Base-by-base conservation (phyloP, 1,140 invertebrate species). In the Trichonephila clavata region DNA sequence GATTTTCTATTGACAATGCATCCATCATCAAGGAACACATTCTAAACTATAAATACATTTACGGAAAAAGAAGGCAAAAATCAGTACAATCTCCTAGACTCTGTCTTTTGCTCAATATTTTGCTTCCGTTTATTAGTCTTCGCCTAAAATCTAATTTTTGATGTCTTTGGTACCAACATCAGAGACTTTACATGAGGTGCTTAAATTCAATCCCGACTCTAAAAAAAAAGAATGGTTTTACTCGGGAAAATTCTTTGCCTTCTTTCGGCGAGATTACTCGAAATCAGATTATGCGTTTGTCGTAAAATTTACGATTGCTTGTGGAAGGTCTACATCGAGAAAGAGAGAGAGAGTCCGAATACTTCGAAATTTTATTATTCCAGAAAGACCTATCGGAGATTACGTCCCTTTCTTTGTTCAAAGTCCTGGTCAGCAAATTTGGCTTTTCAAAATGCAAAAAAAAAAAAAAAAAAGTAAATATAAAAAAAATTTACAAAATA, bases 271-370 rank as follows among this genome's bases (percentile, higher is more conserved):
- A 77, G 68, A 16, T 77, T 4, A 77, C 27, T 77, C 68, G 71
- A 77, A 77, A 77, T 77, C 32, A 77, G 32, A 77, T 68, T 77
- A 77, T 32, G 27, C 71, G 32, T 27, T 77, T 77, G 24, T 77
- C 24, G 24, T 77, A 77, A 77, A 77, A 77, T 77, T 77, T 77
- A 77, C 68, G 68, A 77, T 77, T 77, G 13, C 71, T 39, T 27
- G 27, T 13, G 18, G 0, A 24, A 13, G 68, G 24, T 18, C 68
- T 3, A 27, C 27, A 3, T 32, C 2, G 13, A 18, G n/a, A n/a
- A n/a, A n/a, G n/a, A n/a, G n/a, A n/a, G n/a, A n/a, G n/a, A n/a
- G 27, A 39, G 27, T 18, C 5, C n/a, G 65, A 71, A 18, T 6
- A 32, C 24, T 32, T 24, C 24, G 32, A 32, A 32, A 71, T 71